Evolutionary conservation across 2,797 vertebrate species (phyloP).

Genomic region (Morelia viridis): DNA sequence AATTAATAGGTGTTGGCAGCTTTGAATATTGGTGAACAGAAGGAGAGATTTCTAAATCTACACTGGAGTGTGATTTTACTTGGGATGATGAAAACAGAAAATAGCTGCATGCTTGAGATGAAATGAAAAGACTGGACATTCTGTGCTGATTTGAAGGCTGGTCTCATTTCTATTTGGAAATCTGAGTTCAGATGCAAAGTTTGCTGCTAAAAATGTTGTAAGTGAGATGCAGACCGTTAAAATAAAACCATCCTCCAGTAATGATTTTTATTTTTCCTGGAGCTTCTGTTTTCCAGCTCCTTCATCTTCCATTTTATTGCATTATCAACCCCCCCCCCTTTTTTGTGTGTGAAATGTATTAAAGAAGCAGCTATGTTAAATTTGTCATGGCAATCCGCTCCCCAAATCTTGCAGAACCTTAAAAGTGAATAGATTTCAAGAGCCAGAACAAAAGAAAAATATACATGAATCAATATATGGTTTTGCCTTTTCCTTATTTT

Average conservation of each 20-base stretch:
- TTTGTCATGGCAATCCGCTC: too few relatives aligned
- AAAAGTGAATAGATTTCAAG: neutral
- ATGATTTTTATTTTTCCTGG: neutral
- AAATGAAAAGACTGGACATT: neutral
- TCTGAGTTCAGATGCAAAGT: neutral
- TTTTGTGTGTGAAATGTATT: too few relatives aligned
- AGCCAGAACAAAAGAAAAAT: neutral
- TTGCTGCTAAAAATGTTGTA: too few relatives aligned
- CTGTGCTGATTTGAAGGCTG: neutral
- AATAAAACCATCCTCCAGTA: neutral
- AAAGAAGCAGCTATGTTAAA: too few relatives aligned
- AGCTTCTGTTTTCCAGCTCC: neutral
- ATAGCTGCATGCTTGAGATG: neutral
- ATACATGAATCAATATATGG: neutral
- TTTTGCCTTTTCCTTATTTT: neutral
- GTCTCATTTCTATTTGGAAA: neutral
- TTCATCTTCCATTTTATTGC: neutral
- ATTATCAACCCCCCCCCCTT: neutral
- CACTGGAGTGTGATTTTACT: neutral
- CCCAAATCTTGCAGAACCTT: neutral
- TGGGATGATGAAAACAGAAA: neutral
- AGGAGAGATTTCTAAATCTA: neutral
- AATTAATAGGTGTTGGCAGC: conserved; percentile 39
- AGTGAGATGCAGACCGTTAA: neutral
- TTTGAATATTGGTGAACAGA: neutral